phyloP scores from a whole-genome alignment of 53 echinoderm and acorn worm species.

The Apostichopus leukothele region DNA sequence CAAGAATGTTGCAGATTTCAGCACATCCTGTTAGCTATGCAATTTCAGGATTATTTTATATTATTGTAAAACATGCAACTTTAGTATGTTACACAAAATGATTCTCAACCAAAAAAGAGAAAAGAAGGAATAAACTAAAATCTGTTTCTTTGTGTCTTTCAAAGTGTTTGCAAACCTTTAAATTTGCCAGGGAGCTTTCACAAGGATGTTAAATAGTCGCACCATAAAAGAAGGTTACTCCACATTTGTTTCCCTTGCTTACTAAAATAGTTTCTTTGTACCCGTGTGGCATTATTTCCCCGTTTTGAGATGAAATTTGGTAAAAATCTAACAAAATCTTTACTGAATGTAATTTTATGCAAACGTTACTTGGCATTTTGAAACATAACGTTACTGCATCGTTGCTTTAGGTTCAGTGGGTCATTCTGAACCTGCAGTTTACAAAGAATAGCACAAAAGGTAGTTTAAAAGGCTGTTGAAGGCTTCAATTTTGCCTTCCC shows the following conservation, averaged over 20 bases:
- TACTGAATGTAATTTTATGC: no score
- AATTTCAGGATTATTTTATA: not conserved
- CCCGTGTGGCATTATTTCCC: no score
- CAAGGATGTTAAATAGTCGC: not conserved
- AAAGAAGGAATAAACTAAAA: not conserved
- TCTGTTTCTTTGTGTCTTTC: not conserved
- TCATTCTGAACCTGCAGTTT: no score
- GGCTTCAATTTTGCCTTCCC: no score
- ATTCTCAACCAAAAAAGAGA: not conserved
- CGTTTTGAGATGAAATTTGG: no score
- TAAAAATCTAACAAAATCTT: no score
- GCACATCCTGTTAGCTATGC: not conserved
- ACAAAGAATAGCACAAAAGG: no score
- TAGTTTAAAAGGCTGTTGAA: no score
- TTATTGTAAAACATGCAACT: not conserved
- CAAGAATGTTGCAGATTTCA: not conserved
- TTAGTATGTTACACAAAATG: not conserved
- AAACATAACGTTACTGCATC: no score
- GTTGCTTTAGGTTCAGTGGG: no score
- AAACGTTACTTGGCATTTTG: no score
- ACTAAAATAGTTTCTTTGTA: no score
- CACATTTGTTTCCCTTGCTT: not conserved
- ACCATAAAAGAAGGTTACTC: not conserved
- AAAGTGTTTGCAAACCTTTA: constrained; percentile 19
- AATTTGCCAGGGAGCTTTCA: constrained; percentile 20